Percentiles rank a stretch among this genome's conserved stretches.
Conservation (phyloP, 2,888 invertebrate species). For the Diploptera punctata region DNA sequence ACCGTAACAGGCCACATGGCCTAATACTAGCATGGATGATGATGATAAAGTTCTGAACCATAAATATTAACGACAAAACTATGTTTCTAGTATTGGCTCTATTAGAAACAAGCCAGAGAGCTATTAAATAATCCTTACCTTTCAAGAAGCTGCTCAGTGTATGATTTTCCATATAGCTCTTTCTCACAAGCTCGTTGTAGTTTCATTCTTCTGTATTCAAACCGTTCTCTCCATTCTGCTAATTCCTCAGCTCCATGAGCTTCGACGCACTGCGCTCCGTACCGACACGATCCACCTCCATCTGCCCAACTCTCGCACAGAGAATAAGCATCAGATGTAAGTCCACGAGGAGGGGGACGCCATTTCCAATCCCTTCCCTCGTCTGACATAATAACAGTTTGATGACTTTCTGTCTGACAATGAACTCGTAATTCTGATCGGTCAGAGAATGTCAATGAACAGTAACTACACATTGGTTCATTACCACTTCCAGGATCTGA, state of each 20-base stretch:
- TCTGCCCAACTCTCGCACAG: constrained; percentile 67
- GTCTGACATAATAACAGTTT: constrained; percentile 71
- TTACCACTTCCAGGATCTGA: not conserved
- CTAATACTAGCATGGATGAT: no score
- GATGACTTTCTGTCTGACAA: constrained; percentile 68
- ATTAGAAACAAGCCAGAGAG: no score
- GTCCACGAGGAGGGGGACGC: constrained; percentile 72
- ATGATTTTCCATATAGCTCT: constrained; percentile 66
- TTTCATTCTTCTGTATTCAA: constrained; percentile 70
- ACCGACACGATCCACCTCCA: constrained; percentile 62
- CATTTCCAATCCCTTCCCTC: constrained; percentile 72
- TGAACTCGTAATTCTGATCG: constrained; percentile 63
- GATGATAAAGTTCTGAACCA: no score
- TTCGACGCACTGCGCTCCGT: constrained; percentile 74
- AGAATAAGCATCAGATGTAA: constrained; percentile 67
- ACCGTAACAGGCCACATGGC: no score
- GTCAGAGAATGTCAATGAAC: constrained; percentile 62
- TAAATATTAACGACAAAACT: no score
- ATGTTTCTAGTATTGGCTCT: no score
- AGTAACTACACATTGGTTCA: constrained; percentile 60
- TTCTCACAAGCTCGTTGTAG: constrained; percentile 69
- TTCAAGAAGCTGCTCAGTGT: constrained; percentile 69
- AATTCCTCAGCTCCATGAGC: constrained; percentile 76
- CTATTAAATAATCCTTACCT: constrained; percentile 51
- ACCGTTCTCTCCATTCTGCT: constrained; percentile 75